These are phyloP conservation scores for Quadroppia sp. DNA, from an alignment of 2,888 invertebrate species.

Conservation along the genomic window DNA sequence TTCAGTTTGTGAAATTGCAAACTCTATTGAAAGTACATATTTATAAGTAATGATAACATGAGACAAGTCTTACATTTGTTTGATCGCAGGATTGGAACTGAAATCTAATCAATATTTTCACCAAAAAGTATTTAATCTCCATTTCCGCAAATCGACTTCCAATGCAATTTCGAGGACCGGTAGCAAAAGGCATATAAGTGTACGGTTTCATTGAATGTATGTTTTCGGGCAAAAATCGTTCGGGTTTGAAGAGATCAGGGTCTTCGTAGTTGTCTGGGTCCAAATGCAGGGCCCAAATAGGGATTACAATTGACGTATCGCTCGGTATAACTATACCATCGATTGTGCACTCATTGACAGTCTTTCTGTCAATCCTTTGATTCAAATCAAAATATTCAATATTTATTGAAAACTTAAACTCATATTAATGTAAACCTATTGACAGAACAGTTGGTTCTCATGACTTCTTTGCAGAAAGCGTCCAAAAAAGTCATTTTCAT, in stretches of 20 bases:
- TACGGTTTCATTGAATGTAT: background rate
- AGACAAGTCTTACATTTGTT: background rate
- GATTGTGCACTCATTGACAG: background rate
- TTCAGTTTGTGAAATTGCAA: too few species aligned
- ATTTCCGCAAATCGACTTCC: slow-evolving; percentile 28
- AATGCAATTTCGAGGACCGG: slow-evolving; percentile 39
- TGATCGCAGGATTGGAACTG: background rate
- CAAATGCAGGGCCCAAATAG: slow-evolving; percentile 27
- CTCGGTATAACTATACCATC: slow-evolving; percentile 29
- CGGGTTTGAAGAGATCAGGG: slow-evolving; percentile 27
- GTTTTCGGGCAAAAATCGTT: slow-evolving; percentile 20
- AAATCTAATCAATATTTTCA: slow-evolving; percentile 11
- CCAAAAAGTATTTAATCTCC: slow-evolving; percentile 32
- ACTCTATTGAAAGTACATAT: too few species aligned
- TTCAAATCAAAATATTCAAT: background rate
- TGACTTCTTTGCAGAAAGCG: slow-evolving; percentile 30
- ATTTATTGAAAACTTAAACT: too few species aligned
- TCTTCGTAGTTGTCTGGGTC: slow-evolving; percentile 21
- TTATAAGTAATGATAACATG: too few species aligned
- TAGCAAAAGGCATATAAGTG: slow-evolving; percentile 36
- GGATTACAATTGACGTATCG: slow-evolving; percentile 33
- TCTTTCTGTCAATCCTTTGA: background rate
- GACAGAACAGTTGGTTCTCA: slow-evolving; percentile 22
- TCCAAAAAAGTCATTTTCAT: slow-evolving; percentile 26
- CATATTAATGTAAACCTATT: slow-evolving; percentile 22